phyloP scores from a whole-genome alignment of 1,140 invertebrate species.

The Belonocnema kinseyi region DNA sequence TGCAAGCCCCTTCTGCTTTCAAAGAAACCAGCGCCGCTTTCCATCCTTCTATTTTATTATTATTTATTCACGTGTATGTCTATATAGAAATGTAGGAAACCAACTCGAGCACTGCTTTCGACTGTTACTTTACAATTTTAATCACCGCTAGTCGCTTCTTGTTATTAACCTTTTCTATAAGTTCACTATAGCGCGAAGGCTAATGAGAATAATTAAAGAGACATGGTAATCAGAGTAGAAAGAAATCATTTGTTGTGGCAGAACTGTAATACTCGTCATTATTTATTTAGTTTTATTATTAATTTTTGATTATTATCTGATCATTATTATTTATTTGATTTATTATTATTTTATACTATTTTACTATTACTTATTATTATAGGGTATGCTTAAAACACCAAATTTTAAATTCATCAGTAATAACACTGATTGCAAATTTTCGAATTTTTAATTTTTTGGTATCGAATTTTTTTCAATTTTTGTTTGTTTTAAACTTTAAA shows the following conservation, averaged over 20 bases:
- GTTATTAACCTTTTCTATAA: constrained; percentile 20
- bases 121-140: constrained; percentile 1
- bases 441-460: no score
- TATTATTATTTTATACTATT: no score
- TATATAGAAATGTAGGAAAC: background rate
- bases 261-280: no score
- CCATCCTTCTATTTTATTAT: constrained; percentile 9
- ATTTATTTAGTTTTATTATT: no score
- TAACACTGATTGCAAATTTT: no score
- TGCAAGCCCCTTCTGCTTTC: constrained; percentile 2
- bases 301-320: rapidly evolving
- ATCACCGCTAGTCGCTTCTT: background rate
- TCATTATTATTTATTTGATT: no score
- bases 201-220: constrained; percentile 17
- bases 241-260: no score
- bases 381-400: no score
- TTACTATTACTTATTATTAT: no score
- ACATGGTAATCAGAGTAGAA: background rate
- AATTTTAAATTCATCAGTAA: no score
- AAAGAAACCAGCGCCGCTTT: constrained; percentile 9
- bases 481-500: no score
- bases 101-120: background rate
- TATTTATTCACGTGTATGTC: background rate
- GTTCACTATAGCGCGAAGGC: background rate
- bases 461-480: no score